Base-by-base conservation (phyloP, 1,140 invertebrate genomes). In the Oryzaephilus surinamensis region DNA sequence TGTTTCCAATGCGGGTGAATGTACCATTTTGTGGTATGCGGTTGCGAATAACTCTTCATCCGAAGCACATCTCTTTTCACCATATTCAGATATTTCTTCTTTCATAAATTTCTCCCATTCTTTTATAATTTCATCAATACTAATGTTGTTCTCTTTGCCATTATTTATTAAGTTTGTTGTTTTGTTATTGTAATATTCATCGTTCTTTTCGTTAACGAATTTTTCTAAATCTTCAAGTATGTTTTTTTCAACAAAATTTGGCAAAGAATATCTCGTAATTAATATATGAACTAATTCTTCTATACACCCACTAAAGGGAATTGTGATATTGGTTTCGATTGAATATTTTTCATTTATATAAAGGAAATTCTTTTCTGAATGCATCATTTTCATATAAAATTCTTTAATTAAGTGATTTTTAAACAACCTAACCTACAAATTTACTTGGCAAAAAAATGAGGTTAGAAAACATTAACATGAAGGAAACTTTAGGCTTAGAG, bases 21-120 rank as follows among this genome's bases (percentile, higher is more conserved):
- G 85, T 4, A 90, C 84, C 21, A 91, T 58, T 48, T 74, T 73
- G 32, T 59, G 84, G 62, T 89, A 91, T 36, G 84, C 83, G 35
- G 81, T 77, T 10, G 84, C 79, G 69, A 86, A 84, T 24, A 89
- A 64, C 55, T 83, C 78, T 55, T 84, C 79, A 63, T 85, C 79
- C 3, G 76, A 78, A 10, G 81, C 74, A 30, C 79, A 78, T 34
- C 78, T 70, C 24, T 74, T 73, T 52, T 80, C 76, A 0, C 74
- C 73, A 64, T 76, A 77, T 54, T 78, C 74, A 16, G 71, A 59
- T 11, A 70, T 68, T 56, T 84, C 77, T 48, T 78, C 68, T 58
- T 72, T 79, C 48, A 78, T 84, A 23, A 70, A 60, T 45, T 74
- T 76, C 47, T 81, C 77, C 70, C 79, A 84, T 45, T 70, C 68